Conservation (phyloP, 30 jellyfish, hydroid and myxozoan genomes). For the Clytia hemisphaerica region DNA sequence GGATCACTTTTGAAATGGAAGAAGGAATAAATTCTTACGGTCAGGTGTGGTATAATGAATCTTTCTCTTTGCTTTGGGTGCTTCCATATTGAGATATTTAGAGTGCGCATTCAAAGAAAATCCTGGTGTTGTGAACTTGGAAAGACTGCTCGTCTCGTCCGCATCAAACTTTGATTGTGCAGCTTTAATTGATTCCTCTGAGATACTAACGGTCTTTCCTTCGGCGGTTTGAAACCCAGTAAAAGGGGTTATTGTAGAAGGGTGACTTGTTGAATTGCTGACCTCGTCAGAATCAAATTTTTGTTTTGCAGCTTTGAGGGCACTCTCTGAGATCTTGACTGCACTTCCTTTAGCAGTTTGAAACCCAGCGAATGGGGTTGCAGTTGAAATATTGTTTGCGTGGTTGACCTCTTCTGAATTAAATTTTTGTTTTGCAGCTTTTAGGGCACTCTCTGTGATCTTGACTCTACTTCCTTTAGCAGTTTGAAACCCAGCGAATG, state of each 20-base stretch:
- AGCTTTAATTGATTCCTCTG: neutral
- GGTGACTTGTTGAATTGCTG: too few relatives aligned
- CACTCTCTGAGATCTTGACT: slow-evolving; percentile 23
- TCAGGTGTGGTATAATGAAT: too few relatives aligned
- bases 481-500: slow-evolving; percentile 36
- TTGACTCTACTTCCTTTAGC: slow-evolving; percentile 29
- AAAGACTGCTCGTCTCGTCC: too few relatives aligned
- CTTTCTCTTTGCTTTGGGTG: too few relatives aligned
- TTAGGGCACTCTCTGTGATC: slow-evolving; percentile 26
- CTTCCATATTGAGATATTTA: too few relatives aligned
- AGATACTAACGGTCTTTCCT: neutral
- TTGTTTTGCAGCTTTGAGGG: slow-evolving; percentile 48
- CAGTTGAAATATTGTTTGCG: neutral
- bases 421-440: slow-evolving; percentile 35
- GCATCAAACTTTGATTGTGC: slow-evolving; percentile 20
- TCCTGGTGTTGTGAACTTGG: too few relatives aligned
- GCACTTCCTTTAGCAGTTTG: slow-evolving; percentile 11
- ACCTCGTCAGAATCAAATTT: slow-evolving; percentile 8
- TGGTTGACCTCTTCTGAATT: neutral
- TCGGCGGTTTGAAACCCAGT: slow-evolving; percentile 6
- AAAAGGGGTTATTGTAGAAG: too few relatives aligned
- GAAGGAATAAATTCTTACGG: too few relatives aligned
- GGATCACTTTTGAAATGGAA: too few relatives aligned
- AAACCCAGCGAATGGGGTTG: slow-evolving; percentile 8
- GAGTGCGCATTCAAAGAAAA: too few relatives aligned